These are phyloP conservation scores for Lipotes vexillifer DNA, from an alignment of 2,113 vertebrate species.

Conservation along the genomic window DNA sequence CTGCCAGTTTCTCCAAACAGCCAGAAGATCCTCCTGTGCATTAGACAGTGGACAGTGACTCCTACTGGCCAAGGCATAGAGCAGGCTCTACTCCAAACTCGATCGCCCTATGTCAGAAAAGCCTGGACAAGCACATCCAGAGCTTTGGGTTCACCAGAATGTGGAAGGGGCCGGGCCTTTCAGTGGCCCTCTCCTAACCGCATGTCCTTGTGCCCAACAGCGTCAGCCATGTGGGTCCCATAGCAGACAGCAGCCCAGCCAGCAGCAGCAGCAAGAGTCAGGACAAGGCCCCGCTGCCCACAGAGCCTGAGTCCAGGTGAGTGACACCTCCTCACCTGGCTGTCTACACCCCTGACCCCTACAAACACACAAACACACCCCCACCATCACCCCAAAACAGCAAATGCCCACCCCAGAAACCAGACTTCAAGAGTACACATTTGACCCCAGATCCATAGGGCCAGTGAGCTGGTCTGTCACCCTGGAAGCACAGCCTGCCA, in stretches of 20 bases:
- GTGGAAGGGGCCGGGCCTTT: not conserved
- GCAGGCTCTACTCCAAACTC: not conserved
- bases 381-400: not conserved
- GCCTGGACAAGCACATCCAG: not conserved
- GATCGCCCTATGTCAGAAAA: not conserved
- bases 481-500: not conserved
- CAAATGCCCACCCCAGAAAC: not conserved
- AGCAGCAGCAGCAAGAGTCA: slow-evolving; percentile 87
- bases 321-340: not conserved
- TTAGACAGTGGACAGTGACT: not conserved
- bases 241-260: slow-evolving; percentile 92
- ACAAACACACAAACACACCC: not conserved
- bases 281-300: slow-evolving; percentile 74
- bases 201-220: slow-evolving; percentile 72
- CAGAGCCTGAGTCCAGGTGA: slow-evolving; percentile 86
- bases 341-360: not conserved
- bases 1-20: not conserved
- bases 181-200: slow-evolving; percentile 16
- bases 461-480: not conserved
- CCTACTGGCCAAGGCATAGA: not conserved
- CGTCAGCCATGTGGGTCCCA: slow-evolving; percentile 95
- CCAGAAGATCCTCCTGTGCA: not conserved
- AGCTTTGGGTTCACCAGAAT: not conserved
- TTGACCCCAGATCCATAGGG: not conserved
- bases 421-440: not conserved